These are phyloP conservation scores for Pteruthius melanotis DNA, from an alignment of 2,113 vertebrate genomes.

Conservation along the genomic window DNA sequence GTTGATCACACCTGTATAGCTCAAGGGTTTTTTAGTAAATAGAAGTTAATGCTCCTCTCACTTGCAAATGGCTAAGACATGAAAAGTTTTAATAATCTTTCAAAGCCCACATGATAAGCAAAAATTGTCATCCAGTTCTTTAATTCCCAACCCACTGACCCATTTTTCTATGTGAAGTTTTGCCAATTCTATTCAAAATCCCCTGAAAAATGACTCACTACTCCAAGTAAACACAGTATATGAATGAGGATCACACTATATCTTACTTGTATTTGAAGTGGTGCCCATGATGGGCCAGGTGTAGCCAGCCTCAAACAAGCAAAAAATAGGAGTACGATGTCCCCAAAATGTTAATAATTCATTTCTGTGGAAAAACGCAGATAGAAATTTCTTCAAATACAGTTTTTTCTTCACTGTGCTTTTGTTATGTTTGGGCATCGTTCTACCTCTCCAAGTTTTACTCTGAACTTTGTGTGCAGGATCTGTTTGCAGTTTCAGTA, in stretches of 20 bases:
- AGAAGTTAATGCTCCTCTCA: background rate
- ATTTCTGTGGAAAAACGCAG: background rate
- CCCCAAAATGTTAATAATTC: background rate
- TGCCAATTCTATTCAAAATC: background rate
- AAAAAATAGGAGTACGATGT: background rate
- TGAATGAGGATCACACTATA: background rate
- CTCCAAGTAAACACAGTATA: background rate
- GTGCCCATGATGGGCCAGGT: background rate
- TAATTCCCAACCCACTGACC: background rate
- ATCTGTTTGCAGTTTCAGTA: background rate
- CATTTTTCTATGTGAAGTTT: background rate
- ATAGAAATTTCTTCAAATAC: background rate
- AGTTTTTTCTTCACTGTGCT: background rate
- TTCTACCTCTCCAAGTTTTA: background rate
- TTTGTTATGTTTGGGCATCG: background rate
- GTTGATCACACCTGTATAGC: background rate
- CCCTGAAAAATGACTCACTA: background rate
- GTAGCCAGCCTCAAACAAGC: background rate
- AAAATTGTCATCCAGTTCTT: background rate
- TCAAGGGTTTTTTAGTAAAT: background rate
- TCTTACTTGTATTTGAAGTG: background rate
- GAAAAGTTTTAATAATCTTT: background rate
- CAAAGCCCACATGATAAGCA: background rate
- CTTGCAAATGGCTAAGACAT: background rate
- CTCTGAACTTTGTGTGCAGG: background rate